phyloP scores from a whole-genome alignment of 2,888 invertebrate genomes.

The Apocheima hispidaria region DNA sequence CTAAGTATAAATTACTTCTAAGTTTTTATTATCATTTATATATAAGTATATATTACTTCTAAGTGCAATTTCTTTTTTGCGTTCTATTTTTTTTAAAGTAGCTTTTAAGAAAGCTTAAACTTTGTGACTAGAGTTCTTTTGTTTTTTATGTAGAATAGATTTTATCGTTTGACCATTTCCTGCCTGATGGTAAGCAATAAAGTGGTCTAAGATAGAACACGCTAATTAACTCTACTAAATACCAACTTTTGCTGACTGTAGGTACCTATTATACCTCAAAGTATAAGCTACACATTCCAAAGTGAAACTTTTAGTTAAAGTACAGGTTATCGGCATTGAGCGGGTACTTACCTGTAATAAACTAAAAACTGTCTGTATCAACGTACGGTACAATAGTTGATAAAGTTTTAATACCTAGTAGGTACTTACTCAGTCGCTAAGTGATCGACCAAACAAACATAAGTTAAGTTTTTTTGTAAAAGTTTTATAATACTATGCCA shows the following conservation, averaged over 20 bases:
- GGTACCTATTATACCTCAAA: neutral
- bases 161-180: too few species aligned
- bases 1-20: too few species aligned
- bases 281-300: neutral
- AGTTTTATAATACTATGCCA: neutral
- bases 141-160: too few species aligned
- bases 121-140: too few species aligned
- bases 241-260: neutral
- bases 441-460: conserved; percentile 16
- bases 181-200: too few species aligned
- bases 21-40: too few species aligned
- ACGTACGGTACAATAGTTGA: neutral
- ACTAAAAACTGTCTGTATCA: neutral
- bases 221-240: neutral
- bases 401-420: conserved; percentile 5
- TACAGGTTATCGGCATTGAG: neutral
- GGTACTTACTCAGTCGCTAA: neutral
- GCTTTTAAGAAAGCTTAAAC: too few species aligned
- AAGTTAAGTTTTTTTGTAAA: neutral
- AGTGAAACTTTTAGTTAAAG: neutral
- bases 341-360: neutral
- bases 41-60: too few species aligned
- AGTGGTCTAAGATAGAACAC: too few species aligned
- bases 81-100: too few species aligned
- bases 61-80: too few species aligned